Base-by-base conservation (phyloP, 2,113 vertebrate species). In the Mastomys natalensis region DNA sequence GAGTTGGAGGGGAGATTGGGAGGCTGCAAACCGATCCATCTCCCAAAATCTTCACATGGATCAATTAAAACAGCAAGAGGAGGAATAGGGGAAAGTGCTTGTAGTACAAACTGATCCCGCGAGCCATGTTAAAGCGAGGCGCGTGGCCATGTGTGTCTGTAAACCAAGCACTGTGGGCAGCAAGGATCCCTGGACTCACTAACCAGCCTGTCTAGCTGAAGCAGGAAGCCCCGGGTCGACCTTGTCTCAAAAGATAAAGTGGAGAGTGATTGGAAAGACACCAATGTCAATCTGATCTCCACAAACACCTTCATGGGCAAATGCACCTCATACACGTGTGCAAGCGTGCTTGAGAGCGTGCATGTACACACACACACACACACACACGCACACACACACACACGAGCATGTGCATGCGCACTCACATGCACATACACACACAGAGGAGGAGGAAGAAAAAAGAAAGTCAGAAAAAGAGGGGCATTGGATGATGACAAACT, bases 401-500 rank as follows among this genome's bases (percentile, higher is more conserved):
- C 48, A 4, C 31, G 10, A 15, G 21, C 62, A 11, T 12, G 3
- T 2, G 10, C 62, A 29, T 13, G 12, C 12, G 15, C 26, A 1
- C 58, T 1, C 7, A 22, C 58, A 60, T 8, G 6, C 60, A 24
- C 12, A 34, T 5, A 4, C 15, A 12, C 3, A 12, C 43, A 19
- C 9, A 84, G 4, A 85, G 45, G 15, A 7, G 12, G 40, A 86
- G 13, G 40, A 31, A 29, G 9, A 43, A 64, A 19, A 66, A 51
- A 37, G 10, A 51, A 51, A 24, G 22, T 19, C 40, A n/a, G 45
- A 51, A 64, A 45, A 10, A 53, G 11, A 70, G 15, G 9, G 21
- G 0, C 10, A 6, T 7, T 31, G 76, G 24, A 73, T 16, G 53
- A 62, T 68, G 7, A 34, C 64, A 40, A 16, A 26, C 8, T 3